Percentiles rank a stretch among this genome's conserved stretches.
Conservation (phyloP, 2,797 vertebrate genomes). For the Pteronotus mesoamericanus region DNA sequence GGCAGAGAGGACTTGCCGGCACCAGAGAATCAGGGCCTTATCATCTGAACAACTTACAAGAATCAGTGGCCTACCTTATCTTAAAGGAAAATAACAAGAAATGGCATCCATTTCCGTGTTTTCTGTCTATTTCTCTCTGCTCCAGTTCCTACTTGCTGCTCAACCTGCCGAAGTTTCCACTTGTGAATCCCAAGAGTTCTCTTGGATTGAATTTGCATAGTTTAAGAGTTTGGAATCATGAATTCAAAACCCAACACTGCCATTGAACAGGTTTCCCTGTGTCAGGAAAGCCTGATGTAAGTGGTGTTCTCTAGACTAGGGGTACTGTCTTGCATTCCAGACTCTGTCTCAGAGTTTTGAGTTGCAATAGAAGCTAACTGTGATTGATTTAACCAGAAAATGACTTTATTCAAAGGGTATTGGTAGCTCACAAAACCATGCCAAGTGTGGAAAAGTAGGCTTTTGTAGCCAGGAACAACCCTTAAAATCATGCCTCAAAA, state of each 20-base stretch:
- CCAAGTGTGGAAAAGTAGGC: background rate
- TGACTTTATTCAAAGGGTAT: background rate
- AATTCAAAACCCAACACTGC: background rate
- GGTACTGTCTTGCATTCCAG: background rate
- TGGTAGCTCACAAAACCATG: background rate
- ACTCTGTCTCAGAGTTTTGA: background rate
- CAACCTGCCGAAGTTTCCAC: background rate
- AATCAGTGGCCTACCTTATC: background rate
- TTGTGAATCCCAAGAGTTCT: background rate
- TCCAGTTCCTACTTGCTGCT: background rate
- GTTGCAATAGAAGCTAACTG: background rate
- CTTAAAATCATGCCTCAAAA: background rate
- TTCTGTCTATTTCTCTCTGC: slow-evolving; percentile 17
- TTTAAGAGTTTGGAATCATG: slow-evolving; percentile 11
- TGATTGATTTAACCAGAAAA: background rate
- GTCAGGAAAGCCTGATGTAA: background rate
- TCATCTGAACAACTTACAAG: background rate
- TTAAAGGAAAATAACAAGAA: background rate
- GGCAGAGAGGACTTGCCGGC: background rate
- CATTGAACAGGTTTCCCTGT: background rate
- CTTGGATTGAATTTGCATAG: background rate
- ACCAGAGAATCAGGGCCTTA: background rate
- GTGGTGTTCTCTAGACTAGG: background rate
- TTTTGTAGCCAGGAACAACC: background rate
- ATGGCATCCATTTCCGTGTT: background rate